Evolutionary conservation across 2,888 invertebrate species (phyloP), one percentile per base, ranked within the genome.

Genomic region (Clivina fossor): DNA sequence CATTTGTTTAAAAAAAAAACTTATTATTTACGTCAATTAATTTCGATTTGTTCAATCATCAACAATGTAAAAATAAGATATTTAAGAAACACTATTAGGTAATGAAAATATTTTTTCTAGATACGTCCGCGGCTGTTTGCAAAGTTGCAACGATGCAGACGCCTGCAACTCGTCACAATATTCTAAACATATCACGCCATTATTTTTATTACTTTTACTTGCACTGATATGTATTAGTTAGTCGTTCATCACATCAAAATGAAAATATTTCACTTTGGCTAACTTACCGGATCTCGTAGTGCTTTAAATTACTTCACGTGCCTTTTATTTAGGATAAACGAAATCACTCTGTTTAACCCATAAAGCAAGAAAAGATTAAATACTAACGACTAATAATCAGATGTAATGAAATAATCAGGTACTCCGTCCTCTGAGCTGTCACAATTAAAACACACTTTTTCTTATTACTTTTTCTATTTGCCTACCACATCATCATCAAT

Each of bases 111-210:
- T 48, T 24, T 47, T 35, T 74, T 75, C 8, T 71, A 92, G 93
- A 69, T 91, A 93, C 69, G 90, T 93, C 58, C 84, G 87, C 65
- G 95, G 95, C 48, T 95, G 95, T 72, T 84, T 95, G 9, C 93
- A 94, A 71, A 93, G 92, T 66, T 95, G 95, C 76, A 89, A 87
- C 70, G 92, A 93, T 69, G 90, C 88, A 0, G 94, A 95, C 71
- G 95, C 92, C 5, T 95, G 95, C 74, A 95, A 95, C 71, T 62
- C 66, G 1, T 69, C 61, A 28, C 26, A 49, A 2, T 19, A 40
- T 18, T 3, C 13, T 9, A 9, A 30, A 30, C 30, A 30, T 30
- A 30, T 40, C 18, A 40, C 22, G 40, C 40, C 40, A 40, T 19
- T 40, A n/a, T 40, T 40, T 9, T 40, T 20, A 20, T 11, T 40